Percentiles rank a stretch among this genome's conserved stretches.
Conservation (phyloP, 37 sponge, comb jelly and placozoan species). For the Crambe crambe region DNA sequence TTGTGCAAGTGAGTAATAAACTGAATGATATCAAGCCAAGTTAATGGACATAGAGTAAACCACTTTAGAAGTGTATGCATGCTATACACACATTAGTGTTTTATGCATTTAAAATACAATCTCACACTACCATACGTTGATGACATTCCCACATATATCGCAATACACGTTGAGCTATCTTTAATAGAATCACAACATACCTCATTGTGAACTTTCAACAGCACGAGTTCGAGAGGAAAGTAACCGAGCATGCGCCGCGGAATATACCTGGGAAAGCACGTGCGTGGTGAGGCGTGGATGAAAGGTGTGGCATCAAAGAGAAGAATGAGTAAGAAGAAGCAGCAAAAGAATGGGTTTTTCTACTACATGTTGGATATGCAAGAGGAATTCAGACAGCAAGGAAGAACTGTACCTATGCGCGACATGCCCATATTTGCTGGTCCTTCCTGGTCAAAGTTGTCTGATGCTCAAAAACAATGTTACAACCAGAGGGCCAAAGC, state of each 20-base stretch:
- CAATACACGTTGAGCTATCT: no score
- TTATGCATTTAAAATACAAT: no score
- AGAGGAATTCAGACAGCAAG: slow-evolving; percentile 42
- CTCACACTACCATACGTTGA: no score
- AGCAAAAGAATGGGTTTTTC: slow-evolving; percentile 69
- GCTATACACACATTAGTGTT: no score
- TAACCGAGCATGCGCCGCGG: slow-evolving; percentile 26
- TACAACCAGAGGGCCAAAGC: slow-evolving; percentile 55
- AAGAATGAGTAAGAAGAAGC: slow-evolving; percentile 73
- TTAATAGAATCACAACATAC: slow-evolving; percentile 12
- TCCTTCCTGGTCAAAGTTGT: slow-evolving; percentile 60
- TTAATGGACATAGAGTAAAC: no score
- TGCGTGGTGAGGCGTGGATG: no score
- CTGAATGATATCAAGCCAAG: no score
- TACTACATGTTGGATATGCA: slow-evolving; percentile 83
- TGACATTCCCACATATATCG: no score
- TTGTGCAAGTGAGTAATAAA: no score
- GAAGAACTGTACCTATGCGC: slow-evolving; percentile 57
- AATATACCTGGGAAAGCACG: not conserved
- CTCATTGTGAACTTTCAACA: not conserved
- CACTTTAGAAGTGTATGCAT: no score
- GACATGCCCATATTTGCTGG: slow-evolving; percentile 67
- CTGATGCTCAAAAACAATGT: slow-evolving; percentile 52
- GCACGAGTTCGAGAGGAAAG: slow-evolving; percentile 6
- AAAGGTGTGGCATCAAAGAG: no score